These are phyloP conservation scores for Periplaneta americana DNA, from an alignment of 1,140 invertebrate species.

Conservation along the genomic window DNA sequence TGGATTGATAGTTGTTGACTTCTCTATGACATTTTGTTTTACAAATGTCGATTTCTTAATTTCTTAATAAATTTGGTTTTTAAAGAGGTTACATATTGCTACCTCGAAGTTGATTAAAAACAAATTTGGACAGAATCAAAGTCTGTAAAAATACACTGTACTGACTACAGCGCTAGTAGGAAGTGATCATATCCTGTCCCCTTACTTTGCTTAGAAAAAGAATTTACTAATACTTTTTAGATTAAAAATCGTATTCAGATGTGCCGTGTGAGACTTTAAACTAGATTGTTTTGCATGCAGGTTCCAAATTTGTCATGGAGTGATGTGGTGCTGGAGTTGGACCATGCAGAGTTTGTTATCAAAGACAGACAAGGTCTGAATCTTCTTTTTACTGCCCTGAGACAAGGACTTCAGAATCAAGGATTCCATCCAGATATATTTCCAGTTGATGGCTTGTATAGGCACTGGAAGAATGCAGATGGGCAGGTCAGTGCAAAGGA, in stretches of 20 bases:
- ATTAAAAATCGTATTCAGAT: background rate
- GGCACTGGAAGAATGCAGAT: constrained; percentile 88
- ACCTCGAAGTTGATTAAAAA: no score
- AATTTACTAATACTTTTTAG: background rate
- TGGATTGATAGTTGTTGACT: no score
- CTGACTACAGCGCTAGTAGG: no score
- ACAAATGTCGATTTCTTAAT: no score
- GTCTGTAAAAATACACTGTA: no score
- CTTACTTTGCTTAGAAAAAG: no score
- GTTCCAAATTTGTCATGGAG: constrained; percentile 81
- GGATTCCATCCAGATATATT: constrained; percentile 66
- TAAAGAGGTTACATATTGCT: no score
- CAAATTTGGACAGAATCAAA: no score
- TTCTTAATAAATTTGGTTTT: no score
- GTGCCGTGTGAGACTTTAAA: background rate
- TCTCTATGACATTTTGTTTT: no score
- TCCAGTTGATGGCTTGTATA: constrained; percentile 84
- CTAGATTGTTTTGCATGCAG: constrained; percentile 25
- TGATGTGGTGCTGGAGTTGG: constrained; percentile 85
- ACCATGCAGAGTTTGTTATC: constrained; percentile 84
- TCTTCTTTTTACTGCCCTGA: constrained; percentile 73
- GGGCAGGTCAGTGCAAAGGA: constrained; percentile 54
- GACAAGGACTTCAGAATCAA: constrained; percentile 69
- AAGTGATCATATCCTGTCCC: no score
- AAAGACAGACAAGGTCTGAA: constrained; percentile 79